A percentile compares a stretch with the other conserved stretches of the same genome.
These are phyloP conservation scores for Sanderia malayensis DNA, from an alignment of 30 jellyfish, hydroid and myxozoan genomes.

Conservation along the genomic window DNA sequence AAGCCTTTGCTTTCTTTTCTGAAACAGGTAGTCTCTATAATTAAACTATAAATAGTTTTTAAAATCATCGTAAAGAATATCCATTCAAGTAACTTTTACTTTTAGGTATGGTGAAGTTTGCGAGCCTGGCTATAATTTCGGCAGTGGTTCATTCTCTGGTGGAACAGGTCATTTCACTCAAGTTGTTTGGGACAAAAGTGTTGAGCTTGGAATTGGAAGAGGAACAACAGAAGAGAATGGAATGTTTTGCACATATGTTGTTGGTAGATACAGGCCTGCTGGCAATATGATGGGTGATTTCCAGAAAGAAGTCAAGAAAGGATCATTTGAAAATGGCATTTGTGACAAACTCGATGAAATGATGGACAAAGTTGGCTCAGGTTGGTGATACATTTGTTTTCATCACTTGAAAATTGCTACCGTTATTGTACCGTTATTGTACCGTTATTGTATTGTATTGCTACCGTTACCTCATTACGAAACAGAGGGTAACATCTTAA, in stretches of 20 bases:
- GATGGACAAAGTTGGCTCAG: slow-evolving; percentile 10
- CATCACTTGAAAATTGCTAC: no score
- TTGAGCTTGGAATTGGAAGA: slow-evolving; percentile 43
- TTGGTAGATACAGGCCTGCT: slow-evolving; percentile 74
- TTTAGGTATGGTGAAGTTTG: slow-evolving; percentile 86
- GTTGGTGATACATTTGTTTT: background rate
- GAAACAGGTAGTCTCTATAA: background rate
- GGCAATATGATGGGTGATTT: slow-evolving; percentile 62
- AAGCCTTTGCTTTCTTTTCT: slow-evolving; percentile 5
- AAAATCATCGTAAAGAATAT: background rate
- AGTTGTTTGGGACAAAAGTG: slow-evolving; percentile 43
- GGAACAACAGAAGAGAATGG: slow-evolving; percentile 25
- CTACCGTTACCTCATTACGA: no score
- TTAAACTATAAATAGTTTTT: background rate
- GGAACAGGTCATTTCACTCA: slow-evolving; percentile 84
- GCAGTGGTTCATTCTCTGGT: slow-evolving; percentile 53
- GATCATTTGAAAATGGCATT: slow-evolving; percentile 21
- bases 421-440: no score
- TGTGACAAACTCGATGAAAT: slow-evolving; percentile 32
- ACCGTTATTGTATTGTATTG: no score
- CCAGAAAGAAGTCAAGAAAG: slow-evolving; percentile 63
- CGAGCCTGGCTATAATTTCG: slow-evolving; percentile 73
- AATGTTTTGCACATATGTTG: slow-evolving; percentile 66
- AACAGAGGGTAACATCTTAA: no score
- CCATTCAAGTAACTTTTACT: background rate